Evolutionary conservation across 92 coral and sea anemone species (phyloP), one percentile per base, ranked within the genome.

Genomic region (Epizoanthus illoricatus): DNA sequence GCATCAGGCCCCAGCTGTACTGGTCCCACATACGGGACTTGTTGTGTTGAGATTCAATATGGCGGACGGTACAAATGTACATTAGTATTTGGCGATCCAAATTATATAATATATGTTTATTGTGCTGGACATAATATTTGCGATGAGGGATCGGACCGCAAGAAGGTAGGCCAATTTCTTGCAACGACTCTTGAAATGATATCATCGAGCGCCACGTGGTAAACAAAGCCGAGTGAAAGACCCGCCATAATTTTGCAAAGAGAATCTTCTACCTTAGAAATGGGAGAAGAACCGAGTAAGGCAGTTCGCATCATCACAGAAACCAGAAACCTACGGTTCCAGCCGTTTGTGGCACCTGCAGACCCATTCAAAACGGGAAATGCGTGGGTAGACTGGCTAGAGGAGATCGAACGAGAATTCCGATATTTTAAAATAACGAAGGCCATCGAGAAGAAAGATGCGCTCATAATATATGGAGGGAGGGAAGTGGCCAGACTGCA

Each of bases 361-460:
- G 81, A 89, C 55, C 84, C 61, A 8, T 52, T 61, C 9, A 58
- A 41, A 13, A 81, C 71, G 45, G 86, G 86, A 3, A 74, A 84
- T 65, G 83, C 76, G 23, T 90, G 89, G 93, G 90, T 84, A 59
- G 93, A 90, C 24, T 90, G 90, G 88, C 84, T 86, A 36, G 88
- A 84, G 59, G 88, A 85, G 56, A 90, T 81, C 33, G 90, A 82
- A 63, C 65, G 87, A 43, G 91, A 87, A 57, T 87, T 90, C 45
- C 68, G 86, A 12, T 85, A 87, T 73, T 90, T 88, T 74, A 90
- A 85, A 79, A 85, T 87, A 42, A 85, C 88, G 10, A 84, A 85
- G 6, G 64, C 86, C 6, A 67, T 76, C 60, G 91, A 90, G 57
- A 85, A 85, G 87, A 88, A 87, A 79, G 88, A 88, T 84, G 87